A percentile compares a stretch with the other conserved stretches of the same genome.
Conservation (phyloP, 2,113 vertebrate species). For the Rhagologus leucostigma region DNA sequence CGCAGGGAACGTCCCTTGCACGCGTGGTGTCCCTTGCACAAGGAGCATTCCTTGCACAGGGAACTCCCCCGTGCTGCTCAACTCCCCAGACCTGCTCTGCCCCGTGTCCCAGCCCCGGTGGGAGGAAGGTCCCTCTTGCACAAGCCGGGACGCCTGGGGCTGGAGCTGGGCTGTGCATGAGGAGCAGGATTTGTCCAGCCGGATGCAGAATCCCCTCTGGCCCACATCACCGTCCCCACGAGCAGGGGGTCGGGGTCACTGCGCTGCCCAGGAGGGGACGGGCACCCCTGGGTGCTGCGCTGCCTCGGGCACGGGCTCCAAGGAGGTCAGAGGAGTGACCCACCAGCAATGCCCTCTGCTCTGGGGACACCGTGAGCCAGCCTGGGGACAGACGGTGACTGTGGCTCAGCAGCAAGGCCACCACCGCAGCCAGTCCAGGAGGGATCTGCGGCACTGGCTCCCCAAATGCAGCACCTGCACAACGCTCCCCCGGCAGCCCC, state of each 20-base stretch:
- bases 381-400: rapidly evolving
- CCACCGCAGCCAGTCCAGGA: not conserved
- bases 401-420: not conserved
- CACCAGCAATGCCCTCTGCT: not conserved
- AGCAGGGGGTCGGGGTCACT: rapidly evolving
- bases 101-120: rapidly evolving
- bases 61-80: not conserved
- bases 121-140: not conserved
- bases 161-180: not conserved
- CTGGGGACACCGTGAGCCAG: rapidly evolving
- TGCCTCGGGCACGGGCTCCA: not conserved
- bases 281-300: not conserved
- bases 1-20: rapidly evolving
- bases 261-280: rapidly evolving
- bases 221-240: rapidly evolving
- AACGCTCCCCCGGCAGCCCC: not conserved
- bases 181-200: not conserved
- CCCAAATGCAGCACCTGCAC: not conserved
- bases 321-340: not conserved
- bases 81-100: not conserved
- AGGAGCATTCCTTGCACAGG: rapidly evolving
- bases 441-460: not conserved
- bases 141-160: rapidly evolving
- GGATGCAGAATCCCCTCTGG: rapidly evolving
- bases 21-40: rapidly evolving